A percentile compares a stretch with the other conserved stretches of the same genome.
These are phyloP conservation scores for Hyperoplus immaculatus DNA, from an alignment of 2,797 vertebrate species.

Conservation along the genomic window DNA sequence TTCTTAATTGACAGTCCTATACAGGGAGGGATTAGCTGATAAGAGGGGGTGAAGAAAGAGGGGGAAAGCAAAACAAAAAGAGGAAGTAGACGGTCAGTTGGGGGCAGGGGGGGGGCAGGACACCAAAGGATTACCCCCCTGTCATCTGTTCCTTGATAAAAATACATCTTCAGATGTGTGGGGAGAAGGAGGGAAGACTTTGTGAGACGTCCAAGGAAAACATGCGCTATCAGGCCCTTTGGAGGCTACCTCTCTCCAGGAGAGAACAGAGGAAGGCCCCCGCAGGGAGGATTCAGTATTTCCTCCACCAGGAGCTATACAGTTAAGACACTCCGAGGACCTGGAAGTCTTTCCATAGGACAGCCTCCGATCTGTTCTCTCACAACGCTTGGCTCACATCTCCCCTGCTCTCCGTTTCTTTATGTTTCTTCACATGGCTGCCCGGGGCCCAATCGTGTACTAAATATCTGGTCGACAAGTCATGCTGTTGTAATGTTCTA, in stretches of 20 bases:
- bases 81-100: conserved; percentile 73
- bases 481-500: conserved; percentile 41
- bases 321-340: conserved; percentile 50
- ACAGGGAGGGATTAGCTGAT: conserved; percentile 67
- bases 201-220: conserved; percentile 83
- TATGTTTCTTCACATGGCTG: conserved; percentile 43
- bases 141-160: conserved; percentile 76
- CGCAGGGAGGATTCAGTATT: conserved; percentile 68
- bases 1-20: conserved; percentile 76
- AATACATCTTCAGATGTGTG: conserved; percentile 80
- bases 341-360: conserved; percentile 44
- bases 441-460: conserved; percentile 35
- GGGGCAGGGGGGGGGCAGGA: conserved; percentile 60
- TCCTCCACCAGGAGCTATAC: conserved; percentile 69
- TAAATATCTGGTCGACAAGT: conserved; percentile 54
- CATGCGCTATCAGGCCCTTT: conserved; percentile 70
- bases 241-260: conserved; percentile 64
- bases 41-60: conserved; percentile 55
- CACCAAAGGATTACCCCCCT: conserved; percentile 74
- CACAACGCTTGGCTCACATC: conserved; percentile 41
- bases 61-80: conserved; percentile 71
- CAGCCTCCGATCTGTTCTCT: conserved; percentile 28
- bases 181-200: conserved; percentile 64
- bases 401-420: conserved; percentile 34
- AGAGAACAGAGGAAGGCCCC: conserved; percentile 78